phyloP scores from a whole-genome alignment of 2,888 invertebrate genomes.

The Chaitophorus viminalis region DNA sequence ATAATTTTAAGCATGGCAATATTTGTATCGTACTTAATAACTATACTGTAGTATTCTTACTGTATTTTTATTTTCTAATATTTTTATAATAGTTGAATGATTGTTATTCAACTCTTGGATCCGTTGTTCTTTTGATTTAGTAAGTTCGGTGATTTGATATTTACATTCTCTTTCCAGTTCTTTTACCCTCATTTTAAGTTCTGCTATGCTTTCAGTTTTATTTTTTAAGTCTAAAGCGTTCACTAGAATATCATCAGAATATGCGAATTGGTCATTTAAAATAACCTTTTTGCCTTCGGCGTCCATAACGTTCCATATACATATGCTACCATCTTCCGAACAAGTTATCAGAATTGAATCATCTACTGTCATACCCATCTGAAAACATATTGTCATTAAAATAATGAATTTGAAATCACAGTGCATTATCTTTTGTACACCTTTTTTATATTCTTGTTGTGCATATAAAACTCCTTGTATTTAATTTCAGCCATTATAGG shows the following conservation, averaged over 20 bases:
- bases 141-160: constrained; percentile 81
- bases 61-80: constrained; percentile 70
- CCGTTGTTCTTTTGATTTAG: constrained; percentile 66
- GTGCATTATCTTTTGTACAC: neutral
- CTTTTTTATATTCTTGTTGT: constrained; percentile 66
- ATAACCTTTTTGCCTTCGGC: constrained; percentile 50
- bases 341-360: constrained; percentile 81
- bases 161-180: constrained; percentile 89
- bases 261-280: constrained; percentile 52
- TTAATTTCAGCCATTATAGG: constrained; percentile 77
- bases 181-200: constrained; percentile 78
- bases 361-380: constrained; percentile 80
- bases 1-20: neutral
- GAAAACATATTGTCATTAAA: constrained; percentile 46
- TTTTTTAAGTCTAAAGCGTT: constrained; percentile 75
- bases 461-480: constrained; percentile 70
- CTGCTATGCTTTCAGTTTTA: constrained; percentile 77
- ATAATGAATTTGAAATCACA: neutral
- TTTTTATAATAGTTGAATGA: constrained; percentile 47
- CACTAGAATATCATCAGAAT: constrained; percentile 63
- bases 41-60: constrained; percentile 65
- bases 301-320: constrained; percentile 77
- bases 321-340: constrained; percentile 81
- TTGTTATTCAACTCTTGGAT: constrained; percentile 60
- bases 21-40: neutral